phyloP scores from a whole-genome alignment of 2,113 vertebrate genomes.

The Sinocyclocheilus grahami region DNA sequence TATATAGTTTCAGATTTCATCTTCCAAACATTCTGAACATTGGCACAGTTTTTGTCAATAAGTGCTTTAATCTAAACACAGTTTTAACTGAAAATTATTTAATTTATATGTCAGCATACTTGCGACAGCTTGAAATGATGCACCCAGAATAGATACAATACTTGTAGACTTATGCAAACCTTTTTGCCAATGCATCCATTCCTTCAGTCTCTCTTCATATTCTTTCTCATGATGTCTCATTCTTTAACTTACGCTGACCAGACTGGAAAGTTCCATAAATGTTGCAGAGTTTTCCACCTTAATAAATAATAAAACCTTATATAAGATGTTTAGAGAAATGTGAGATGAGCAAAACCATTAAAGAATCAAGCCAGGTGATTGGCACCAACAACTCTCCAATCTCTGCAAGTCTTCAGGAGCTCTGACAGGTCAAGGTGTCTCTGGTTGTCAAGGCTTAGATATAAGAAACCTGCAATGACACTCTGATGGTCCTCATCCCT shows the following conservation, averaged over 20 bases:
- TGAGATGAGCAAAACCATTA: slow-evolving; percentile 9
- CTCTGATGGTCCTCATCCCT: slow-evolving; percentile 26
- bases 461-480: slow-evolving; percentile 26
- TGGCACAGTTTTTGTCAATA: no score
- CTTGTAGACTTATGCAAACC: background rate
- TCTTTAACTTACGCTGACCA: background rate
- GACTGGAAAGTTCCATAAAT: slow-evolving; percentile 1
- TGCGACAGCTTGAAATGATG: background rate
- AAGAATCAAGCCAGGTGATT: background rate
- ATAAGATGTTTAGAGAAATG: slow-evolving; percentile 12
- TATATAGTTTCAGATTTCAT: no score
- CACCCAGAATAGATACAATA: background rate
- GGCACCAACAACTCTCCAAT: background rate
- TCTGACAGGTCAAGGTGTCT: slow-evolving; percentile 32
- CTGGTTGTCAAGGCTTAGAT: slow-evolving; percentile 16
- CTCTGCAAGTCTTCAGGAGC: background rate
- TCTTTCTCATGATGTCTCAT: background rate
- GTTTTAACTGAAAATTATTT: background rate
- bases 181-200: background rate
- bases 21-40: no score
- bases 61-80: no score
- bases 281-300: background rate
- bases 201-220: background rate
- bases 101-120: background rate
- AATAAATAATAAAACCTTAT: slow-evolving; percentile 19